A percentile compares a stretch with the other conserved stretches of the same genome.
Conservation (phyloP, 2,113 vertebrate genomes). For the Phyllopteryx taeniolatus region DNA sequence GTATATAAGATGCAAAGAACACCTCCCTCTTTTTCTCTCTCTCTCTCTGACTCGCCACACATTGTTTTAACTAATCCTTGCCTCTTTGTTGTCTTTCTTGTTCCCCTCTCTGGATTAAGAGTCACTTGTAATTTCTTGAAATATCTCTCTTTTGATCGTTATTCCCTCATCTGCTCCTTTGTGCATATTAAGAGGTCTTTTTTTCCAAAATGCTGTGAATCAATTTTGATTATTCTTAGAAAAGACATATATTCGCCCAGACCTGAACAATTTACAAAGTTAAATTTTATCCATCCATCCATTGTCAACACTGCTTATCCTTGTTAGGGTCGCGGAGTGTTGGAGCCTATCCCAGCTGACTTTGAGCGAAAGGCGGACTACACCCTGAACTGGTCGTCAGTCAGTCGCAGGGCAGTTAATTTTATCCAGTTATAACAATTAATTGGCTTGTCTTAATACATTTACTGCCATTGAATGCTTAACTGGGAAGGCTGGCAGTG, state of each 20-base stretch:
- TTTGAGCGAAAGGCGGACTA: too few species aligned
- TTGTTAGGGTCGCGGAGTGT: too few species aligned
- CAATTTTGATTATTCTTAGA: background rate
- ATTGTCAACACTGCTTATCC: too few species aligned
- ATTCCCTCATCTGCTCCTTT: background rate
- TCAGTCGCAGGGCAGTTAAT: too few species aligned
- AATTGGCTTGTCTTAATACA: background rate
- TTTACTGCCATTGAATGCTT: too few species aligned
- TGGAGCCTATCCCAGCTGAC: too few species aligned
- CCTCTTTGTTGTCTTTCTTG: slow-evolving; percentile 7
- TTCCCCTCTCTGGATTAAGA: slow-evolving; percentile 2
- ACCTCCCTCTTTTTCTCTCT: slow-evolving; percentile 12
- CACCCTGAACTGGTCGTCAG: too few species aligned
- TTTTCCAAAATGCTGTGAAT: background rate
- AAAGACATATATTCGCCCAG: background rate
- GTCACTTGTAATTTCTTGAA: slow-evolving; percentile 13
- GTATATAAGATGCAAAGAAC: slow-evolving; percentile 33
- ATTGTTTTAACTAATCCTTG: slow-evolving; percentile 6
- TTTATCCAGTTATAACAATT: background rate
- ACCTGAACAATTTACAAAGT: background rate
- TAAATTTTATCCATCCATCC: too few species aligned
- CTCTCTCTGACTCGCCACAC: slow-evolving; percentile 5
- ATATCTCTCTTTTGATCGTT: slow-evolving; percentile 25
- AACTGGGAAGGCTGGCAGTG: too few species aligned
- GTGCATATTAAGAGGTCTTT: background rate